Base-by-base conservation (phyloP, 1,140 invertebrate genomes). In the Trachelipus rathkii region DNA sequence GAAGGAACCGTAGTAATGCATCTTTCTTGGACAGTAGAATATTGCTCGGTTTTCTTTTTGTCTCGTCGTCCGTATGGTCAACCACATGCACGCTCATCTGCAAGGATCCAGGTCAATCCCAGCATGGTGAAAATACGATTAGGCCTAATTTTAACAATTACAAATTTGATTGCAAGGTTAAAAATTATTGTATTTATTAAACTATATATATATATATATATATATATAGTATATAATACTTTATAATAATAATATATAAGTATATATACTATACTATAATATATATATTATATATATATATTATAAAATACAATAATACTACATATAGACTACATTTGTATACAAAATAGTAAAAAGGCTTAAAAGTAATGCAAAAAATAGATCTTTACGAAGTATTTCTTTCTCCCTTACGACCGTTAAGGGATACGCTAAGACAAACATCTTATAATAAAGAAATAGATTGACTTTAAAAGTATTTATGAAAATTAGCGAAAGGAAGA, bases 261-360 rank as follows among this genome's bases (percentile, higher is more conserved):
- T 19, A 60, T 19, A 19, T 19, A 60, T 19, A 60, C n/a, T n/a
- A n/a, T n/a, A n/a, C n/a, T 19, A 60, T 19, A 3, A 60, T 19
- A 60, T 19, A 60, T 19, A 60, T 19, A 60, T 60, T 60, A 60
- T 60, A 60, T 60, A 60, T 60, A 60, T 60, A 60, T 60, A 60
- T 60, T 33, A 33, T 33, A 33, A 33, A 33, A 33, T 33, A 33
- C 33, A 33, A 33, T n/a, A n/a, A n/a, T n/a, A 33, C 33, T 33
- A 60, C 19, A 60, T 3, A 60, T n/a, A n/a, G n/a, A n/a, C n/a
- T 60, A 60, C 19, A 60, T 60, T 15, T 60, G 19, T 60, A 60
- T 3, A 60, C 11, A 60, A 60, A 60, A 19, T 13, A 13, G 50
- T 19, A 8, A 19, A 60, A 13, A 60, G 8, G 50, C 2, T 8